Conservation (phyloP, 2,113 vertebrate genomes). For the Progne subis region DNA sequence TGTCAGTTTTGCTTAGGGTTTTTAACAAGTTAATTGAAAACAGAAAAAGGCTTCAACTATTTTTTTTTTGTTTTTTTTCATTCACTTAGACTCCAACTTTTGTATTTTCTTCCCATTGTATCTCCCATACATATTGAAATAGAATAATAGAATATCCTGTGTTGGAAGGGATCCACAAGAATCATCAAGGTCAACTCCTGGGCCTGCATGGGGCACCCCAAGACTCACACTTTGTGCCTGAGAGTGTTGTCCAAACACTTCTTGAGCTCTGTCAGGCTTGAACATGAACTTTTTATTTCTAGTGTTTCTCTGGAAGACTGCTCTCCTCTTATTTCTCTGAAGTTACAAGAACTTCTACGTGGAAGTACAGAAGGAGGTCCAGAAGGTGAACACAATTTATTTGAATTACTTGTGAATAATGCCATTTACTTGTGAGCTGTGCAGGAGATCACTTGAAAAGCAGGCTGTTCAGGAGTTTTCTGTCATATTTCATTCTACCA, state of each 20-base stretch:
- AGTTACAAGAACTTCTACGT: not conserved
- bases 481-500: not conserved
- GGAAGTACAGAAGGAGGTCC: not conserved
- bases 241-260: rapidly evolving
- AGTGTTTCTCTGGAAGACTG: not conserved
- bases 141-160: not conserved
- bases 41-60: not conserved
- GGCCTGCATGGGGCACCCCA: not conserved
- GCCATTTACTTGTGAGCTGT: not conserved
- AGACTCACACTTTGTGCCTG: rapidly evolving
- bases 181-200: not conserved
- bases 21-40: not conserved
- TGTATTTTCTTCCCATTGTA: not conserved
- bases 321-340: not conserved
- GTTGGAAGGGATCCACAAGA: not conserved
- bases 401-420: not conserved
- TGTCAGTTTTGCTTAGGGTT: not conserved
- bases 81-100: not conserved
- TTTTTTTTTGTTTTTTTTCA: not conserved
- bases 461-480: not conserved
- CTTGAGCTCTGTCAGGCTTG: not conserved
- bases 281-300: not conserved
- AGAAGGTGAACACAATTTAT: not conserved
- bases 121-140: not conserved
- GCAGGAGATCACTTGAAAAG: not conserved